These are phyloP conservation scores for Ephestia elutella DNA, from an alignment of 1,140 invertebrate genomes.

Conservation along the genomic window DNA sequence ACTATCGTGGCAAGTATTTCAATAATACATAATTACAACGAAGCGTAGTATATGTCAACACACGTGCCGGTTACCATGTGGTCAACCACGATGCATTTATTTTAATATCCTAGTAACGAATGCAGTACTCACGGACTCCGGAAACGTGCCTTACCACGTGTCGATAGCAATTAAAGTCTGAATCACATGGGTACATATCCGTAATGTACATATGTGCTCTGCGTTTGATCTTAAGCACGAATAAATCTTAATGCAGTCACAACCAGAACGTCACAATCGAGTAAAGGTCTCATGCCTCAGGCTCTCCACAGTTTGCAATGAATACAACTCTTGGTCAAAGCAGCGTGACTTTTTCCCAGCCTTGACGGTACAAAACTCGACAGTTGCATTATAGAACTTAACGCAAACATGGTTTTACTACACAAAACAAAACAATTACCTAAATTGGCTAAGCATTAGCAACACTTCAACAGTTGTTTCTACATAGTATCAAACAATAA, in stretches of 20 bases:
- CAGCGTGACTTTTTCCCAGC: conserved; percentile 4
- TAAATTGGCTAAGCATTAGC: conserved; percentile 8
- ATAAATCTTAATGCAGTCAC: conserved; percentile 4
- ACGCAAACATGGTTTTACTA: conserved; percentile 5
- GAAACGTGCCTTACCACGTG: conserved; percentile 48
- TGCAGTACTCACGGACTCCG: conserved; percentile 13
- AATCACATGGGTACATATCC: conserved; percentile 41
- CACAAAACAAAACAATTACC: conserved; percentile 4
- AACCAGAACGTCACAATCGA: conserved; percentile 12
- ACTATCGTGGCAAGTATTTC: not conserved
- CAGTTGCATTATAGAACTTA: not conserved
- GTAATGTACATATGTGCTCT: conserved; percentile 36
- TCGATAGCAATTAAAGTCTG: conserved; percentile 42
- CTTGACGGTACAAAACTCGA: not conserved
- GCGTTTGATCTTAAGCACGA: not conserved
- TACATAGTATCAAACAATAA: conserved; percentile 21
- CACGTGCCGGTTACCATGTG: conserved; percentile 10
- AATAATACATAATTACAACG: conserved; percentile 3
- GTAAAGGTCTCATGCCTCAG: not conserved
- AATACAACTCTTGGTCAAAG: not conserved
- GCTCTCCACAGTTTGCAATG: not conserved
- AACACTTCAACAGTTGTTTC: conserved; percentile 23
- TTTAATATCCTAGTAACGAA: not conserved
- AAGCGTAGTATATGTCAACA: not conserved
- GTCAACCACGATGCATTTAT: conserved; percentile 1